Base-by-base conservation (phyloP, 2,113 vertebrate species). In the Oncorhynchus tshawytscha region DNA sequence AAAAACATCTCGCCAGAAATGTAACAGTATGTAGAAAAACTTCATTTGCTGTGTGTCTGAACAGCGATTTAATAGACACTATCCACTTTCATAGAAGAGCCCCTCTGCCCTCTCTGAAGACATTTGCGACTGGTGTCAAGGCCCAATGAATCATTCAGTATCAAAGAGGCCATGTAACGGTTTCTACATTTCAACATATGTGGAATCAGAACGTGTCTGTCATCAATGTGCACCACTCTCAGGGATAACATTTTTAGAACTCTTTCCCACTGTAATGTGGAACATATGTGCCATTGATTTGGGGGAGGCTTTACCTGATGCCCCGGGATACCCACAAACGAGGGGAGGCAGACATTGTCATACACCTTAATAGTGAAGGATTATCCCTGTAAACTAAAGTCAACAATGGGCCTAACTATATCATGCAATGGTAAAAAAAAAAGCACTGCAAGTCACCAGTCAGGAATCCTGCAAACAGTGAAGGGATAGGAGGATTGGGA, bases 161-260 rank as follows among this genome's bases (percentile, higher is more conserved):
- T 94, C 93, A 94, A 94, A 94, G 94, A 90, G 91, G 86, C 91
- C 89, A 91, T 91, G 91, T 92, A 93, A 89, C 91, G 89, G 89
- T 94, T 92, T 92, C 89, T 93, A 88, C 90, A 91, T 93, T 92
- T 93, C 93, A 92, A 88, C 93, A 94, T 91, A 92, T 93, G 92
- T 92, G 92, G 88, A 93, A 92, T 93, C 91, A 90, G 90, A 91
- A 90, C 75, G 71, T 67, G 91, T 94, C 92, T 93, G 91, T 94
- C 94, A 91, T 91, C 93, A 45, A 78, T 57, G 90, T 81, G 89
- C 88, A 84, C 84, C 90, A 90, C 91, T 93, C 90, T 87, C 70
- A n/a, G 75, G 85, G 84, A 84, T 86, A 81, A 84, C 88, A 71
- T 78, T 88, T 91, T 90, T 83, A 81, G 81, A 88, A 82, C 71